Evolutionary conservation across 1,140 invertebrate genomes (phyloP).

Genomic region (Cotesia glomerata): DNA sequence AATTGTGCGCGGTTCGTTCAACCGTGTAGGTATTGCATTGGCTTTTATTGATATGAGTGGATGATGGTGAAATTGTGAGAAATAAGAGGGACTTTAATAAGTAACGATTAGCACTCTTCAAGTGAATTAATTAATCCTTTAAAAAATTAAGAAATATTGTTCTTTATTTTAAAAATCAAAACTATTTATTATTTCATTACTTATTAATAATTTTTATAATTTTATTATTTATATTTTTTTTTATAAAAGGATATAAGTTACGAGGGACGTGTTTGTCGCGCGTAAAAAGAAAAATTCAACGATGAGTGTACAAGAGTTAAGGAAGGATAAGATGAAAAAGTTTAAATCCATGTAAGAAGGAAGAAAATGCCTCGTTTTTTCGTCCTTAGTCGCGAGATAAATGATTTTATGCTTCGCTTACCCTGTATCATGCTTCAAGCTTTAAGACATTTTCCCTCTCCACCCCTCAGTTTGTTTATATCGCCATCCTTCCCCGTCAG

Average conservation of each 20-base stretch:
- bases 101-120: too few species aligned
- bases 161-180: too few species aligned
- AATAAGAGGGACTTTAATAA: too few species aligned
- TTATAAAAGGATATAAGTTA: not conserved
- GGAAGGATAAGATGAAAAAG: conserved; percentile 29
- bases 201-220: not conserved
- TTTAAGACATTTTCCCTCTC: conserved; percentile 36
- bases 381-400: conserved; percentile 58
- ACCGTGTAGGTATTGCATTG: too few species aligned
- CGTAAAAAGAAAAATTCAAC: not conserved
- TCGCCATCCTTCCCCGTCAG: not conserved
- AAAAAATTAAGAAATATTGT: too few species aligned
- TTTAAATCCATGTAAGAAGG: conserved; percentile 49
- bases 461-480: not conserved
- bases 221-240: not conserved
- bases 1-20: not conserved
- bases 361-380: conserved; percentile 49
- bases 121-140: too few species aligned
- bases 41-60: too few species aligned
- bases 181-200: too few species aligned
- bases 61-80: too few species aligned
- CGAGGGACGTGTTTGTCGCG: not conserved
- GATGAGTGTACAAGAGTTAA: not conserved
- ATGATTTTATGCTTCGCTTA: conserved; percentile 61
- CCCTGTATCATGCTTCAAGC: conserved; percentile 52